A percentile compares a stretch with the other conserved stretches of the same genome.
These are phyloP conservation scores for Ramphastos sulfuratus DNA, from an alignment of 2,113 vertebrate species.

Conservation along the genomic window DNA sequence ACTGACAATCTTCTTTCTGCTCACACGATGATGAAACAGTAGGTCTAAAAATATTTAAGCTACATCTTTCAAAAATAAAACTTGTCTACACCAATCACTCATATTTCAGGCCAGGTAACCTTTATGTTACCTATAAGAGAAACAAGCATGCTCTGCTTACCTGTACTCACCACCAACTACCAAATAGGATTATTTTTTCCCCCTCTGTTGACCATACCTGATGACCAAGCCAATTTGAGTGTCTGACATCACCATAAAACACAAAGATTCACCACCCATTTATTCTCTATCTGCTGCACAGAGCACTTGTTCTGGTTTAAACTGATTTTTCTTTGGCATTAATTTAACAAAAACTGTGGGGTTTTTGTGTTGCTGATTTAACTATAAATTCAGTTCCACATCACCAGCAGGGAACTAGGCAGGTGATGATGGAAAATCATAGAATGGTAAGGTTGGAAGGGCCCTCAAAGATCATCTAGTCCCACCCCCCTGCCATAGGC, in stretches of 20 bases:
- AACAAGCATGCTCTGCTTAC: not conserved
- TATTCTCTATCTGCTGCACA: not conserved
- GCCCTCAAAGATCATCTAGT: too few relatives aligned
- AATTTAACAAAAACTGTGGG: not conserved
- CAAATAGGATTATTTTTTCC: not conserved
- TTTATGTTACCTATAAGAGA: not conserved
- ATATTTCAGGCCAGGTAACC: not conserved
- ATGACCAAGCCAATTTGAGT: not conserved
- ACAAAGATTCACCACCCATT: not conserved
- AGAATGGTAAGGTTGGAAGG: too few relatives aligned
- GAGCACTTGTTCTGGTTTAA: not conserved
- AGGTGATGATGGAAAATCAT: not conserved
- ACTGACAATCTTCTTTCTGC: slow-evolving; percentile 9
- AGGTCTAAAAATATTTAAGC: not conserved
- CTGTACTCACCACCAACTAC: not conserved
- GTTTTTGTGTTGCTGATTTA: not conserved
- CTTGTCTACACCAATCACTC: not conserved
- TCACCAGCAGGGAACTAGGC: not conserved
- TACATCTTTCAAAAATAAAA: not conserved
- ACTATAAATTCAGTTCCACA: not conserved
- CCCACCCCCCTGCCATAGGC: too few relatives aligned
- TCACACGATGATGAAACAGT: not conserved
- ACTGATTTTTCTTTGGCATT: not conserved
- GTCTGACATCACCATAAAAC: not conserved
- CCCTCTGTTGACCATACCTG: not conserved